Base-by-base conservation (phyloP, 2,797 vertebrate species). In the Cyprinodon diabolis region DNA sequence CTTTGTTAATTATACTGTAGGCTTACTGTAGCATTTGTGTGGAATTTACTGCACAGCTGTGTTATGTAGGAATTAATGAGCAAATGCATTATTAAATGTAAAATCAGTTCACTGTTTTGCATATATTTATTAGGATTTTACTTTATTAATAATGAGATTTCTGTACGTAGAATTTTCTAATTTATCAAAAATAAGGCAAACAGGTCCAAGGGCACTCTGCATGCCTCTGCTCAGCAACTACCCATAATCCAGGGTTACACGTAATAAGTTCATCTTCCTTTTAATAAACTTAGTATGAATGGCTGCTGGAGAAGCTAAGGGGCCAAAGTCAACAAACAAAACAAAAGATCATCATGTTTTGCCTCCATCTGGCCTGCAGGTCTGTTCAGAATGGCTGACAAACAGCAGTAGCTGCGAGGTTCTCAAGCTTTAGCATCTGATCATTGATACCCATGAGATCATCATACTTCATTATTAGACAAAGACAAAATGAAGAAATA, bases 1-100 rank as follows among this genome's bases (percentile, higher is more conserved):
- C 52, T 71, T 78, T 63, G 57, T 55, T 77, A 52, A 76, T 79
- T 74, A 67, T n/a, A 56, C 7, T 23, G 69, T 55, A 43, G 43
- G 63, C 25, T 69, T 62, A 60, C 58, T 37, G 56, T 40, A 45
- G 30, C 47, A 13, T 69, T 66, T 62, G 15, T 67, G 70, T 49
- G 19, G 71, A 55, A 37, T 49, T 60, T 10, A 30, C 35, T 8
- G 51, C 40, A 37, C 19, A 43, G 69, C 66, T 62, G 45, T 35
- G 35, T 57, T 56, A 10, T 48, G n/a, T 6, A 25, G 6, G 43
- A 71, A 74, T n/a, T 48, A 52, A 60, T 49, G 37, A 51, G 40
- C 25, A 58, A 68, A 74, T 37, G 4, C 11, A 57, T 74, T 48
- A 68, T 74, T 55, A 58, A 58, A 40, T 19, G 57, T 11, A 21